Percentiles rank a stretch among this genome's conserved stretches.
These are phyloP conservation scores for Takifugu rubripes DNA, from an alignment of 2,797 vertebrate genomes.

Conservation along the genomic window DNA sequence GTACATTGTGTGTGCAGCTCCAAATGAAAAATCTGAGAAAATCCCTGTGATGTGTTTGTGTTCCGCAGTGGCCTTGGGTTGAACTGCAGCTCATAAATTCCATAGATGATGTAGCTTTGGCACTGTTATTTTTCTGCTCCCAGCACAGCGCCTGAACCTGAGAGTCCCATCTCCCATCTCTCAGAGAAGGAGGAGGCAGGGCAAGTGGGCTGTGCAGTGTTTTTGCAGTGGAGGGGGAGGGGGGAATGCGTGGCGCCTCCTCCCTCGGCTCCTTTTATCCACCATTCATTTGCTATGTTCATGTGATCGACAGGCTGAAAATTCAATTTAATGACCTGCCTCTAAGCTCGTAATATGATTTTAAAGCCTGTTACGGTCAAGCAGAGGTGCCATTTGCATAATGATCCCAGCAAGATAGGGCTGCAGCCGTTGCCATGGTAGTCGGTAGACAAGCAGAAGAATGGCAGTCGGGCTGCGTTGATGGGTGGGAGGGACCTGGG, in stretches of 20 bases:
- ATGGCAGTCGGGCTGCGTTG: conserved; percentile 69
- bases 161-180: conserved; percentile 58
- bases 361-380: conserved; percentile 85
- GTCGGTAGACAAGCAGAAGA: conserved; percentile 70
- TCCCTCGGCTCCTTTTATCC: conserved; percentile 59
- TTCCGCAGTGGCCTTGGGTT: conserved; percentile 75
- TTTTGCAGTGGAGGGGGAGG: conserved; percentile 47
- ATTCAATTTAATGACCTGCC: conserved; percentile 85
- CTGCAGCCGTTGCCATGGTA: conserved; percentile 83
- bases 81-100: conserved; percentile 80
- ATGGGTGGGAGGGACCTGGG: conserved; percentile 54
- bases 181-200: conserved; percentile 32
- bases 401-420: conserved; percentile 81
- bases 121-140: conserved; percentile 69
- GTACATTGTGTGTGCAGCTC: conserved; percentile 69
- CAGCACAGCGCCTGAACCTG: conserved; percentile 62
- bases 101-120: conserved; percentile 77
- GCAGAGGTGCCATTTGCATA: conserved; percentile 84
- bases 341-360: conserved; percentile 84
- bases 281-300: conserved; percentile 71
- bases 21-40: conserved; percentile 76
- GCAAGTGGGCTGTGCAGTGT: conserved; percentile 47
- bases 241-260: conserved; percentile 30
- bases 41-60: conserved; percentile 78
- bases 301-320: conserved; percentile 81